Percentiles rank a stretch among this genome's conserved stretches.
Evolutionary conservation across 2,113 vertebrate species (phyloP).

Genomic region (Camelus bactrianus): DNA sequence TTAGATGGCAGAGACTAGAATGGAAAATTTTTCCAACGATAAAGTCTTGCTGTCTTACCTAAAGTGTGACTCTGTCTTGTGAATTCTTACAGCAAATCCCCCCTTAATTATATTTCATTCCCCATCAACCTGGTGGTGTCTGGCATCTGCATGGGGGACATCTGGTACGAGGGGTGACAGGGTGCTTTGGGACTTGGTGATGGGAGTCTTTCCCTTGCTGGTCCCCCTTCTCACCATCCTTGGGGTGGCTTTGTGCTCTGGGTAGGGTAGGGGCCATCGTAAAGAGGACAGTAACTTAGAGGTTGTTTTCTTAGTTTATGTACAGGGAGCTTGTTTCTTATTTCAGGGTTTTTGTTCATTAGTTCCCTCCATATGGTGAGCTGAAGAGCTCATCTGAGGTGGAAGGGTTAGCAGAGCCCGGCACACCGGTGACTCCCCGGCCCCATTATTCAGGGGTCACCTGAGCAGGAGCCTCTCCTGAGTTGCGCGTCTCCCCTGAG

Average conservation of each 20-base stretch:
- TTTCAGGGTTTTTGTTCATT: not conserved
- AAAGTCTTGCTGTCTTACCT: not conserved
- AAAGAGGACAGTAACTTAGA: not conserved
- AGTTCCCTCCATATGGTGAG: not conserved
- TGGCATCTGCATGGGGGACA: not conserved
- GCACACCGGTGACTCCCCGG: rapidly evolving
- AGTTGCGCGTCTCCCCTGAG: not conserved
- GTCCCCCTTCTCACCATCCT: not conserved
- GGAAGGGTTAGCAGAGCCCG: not conserved
- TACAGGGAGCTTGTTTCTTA: not conserved
- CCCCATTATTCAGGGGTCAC: not conserved
- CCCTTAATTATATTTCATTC: not conserved
- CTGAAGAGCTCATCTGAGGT: not conserved
- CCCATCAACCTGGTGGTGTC: not conserved
- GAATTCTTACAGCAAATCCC: not conserved
- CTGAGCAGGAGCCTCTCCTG: not conserved
- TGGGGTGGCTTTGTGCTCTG: not conserved
- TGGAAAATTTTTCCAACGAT: not conserved
- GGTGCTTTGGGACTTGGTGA: constrained; percentile 30
- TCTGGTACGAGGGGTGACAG: not conserved
- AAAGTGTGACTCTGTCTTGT: not conserved
- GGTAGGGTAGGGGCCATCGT: not conserved
- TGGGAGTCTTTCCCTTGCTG: not conserved
- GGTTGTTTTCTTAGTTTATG: not conserved
- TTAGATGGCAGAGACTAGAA: constrained; percentile 48